phyloP scores from a whole-genome alignment of 2,888 invertebrate genomes.

The Acronicta psi region DNA sequence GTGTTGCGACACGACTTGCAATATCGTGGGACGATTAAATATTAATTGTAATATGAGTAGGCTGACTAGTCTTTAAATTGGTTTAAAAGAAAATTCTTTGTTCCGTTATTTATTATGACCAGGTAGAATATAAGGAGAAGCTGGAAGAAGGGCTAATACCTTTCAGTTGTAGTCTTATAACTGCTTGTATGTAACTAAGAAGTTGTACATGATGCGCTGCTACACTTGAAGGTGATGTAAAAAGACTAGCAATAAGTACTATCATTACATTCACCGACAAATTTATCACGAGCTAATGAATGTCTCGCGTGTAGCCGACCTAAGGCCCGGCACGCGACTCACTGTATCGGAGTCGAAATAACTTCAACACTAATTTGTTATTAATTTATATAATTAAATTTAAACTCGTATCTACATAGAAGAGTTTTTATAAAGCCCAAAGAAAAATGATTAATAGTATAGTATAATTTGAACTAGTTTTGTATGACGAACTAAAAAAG shows the following conservation, averaged over 20 bases:
- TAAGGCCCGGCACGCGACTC: conserved; percentile 11
- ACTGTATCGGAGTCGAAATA: conserved; percentile 21
- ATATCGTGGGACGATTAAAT: too few species aligned
- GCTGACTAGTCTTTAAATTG: too few species aligned
- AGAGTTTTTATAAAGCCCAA: background rate
- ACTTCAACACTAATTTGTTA: conserved; percentile 42
- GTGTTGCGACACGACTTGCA: too few species aligned
- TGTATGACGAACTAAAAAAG: too few species aligned
- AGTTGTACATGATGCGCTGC: background rate
- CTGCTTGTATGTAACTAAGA: too few species aligned
- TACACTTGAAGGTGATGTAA: background rate
- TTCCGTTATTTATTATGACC: too few species aligned
- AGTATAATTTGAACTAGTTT: too few species aligned
- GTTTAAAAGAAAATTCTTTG: too few species aligned
- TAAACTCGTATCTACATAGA: background rate
- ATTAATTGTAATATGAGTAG: too few species aligned
- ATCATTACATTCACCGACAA: conserved; percentile 15
- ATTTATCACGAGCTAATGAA: conserved; percentile 45
- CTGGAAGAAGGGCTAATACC: too few species aligned
- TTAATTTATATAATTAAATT: conserved; percentile 30
- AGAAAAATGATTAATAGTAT: conserved; percentile 11
- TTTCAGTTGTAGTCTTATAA: too few species aligned
- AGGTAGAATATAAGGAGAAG: too few species aligned
- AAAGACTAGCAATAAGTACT: conserved; percentile 12
- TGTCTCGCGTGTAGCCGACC: conserved; percentile 43